Conservation (phyloP, 2,797 vertebrate genomes). For the Tenualosa ilisha region DNA sequence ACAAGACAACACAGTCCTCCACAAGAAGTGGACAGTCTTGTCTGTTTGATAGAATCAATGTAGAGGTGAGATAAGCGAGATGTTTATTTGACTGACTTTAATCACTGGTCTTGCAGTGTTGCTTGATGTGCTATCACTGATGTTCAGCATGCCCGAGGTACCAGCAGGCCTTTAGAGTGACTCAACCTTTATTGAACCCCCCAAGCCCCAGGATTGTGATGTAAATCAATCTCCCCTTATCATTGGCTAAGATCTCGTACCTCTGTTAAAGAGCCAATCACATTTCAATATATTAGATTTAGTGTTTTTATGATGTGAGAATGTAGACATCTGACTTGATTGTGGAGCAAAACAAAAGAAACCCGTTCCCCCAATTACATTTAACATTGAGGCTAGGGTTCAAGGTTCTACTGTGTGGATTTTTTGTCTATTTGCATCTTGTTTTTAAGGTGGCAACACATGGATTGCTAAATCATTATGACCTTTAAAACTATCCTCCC, state of each 20-base stretch:
- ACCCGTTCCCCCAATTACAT: neutral
- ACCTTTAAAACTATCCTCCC: neutral
- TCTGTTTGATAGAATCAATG: conserved; percentile 38
- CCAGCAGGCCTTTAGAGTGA: conserved; percentile 42
- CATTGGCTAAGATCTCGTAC: neutral
- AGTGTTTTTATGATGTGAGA: neutral
- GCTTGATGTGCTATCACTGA: conserved; percentile 50
- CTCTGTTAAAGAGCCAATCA: conserved; percentile 16
- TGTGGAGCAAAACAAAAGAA: conserved; percentile 12
- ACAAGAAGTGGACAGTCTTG: neutral
- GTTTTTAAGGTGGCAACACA: neutral
- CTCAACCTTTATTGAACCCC: conserved; percentile 47
- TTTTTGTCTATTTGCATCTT: neutral
- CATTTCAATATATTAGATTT: conserved; percentile 21
- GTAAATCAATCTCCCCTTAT: conserved; percentile 41
- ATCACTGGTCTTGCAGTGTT: conserved; percentile 37
- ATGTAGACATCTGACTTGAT: neutral
- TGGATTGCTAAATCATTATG: conserved; percentile 16
- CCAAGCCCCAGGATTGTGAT: conserved; percentile 36
- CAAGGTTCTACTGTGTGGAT: neutral
- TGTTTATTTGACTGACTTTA: conserved; percentile 51
- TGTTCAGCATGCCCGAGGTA: conserved; percentile 42
- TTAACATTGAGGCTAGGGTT: neutral
- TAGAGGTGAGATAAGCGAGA: conserved; percentile 41
- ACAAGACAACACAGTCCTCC: neutral